Percentiles rank a stretch among this genome's conserved stretches.
Evolutionary conservation across 2,113 vertebrate genomes (phyloP).

Genomic region (Machaerirhynchus nigripectus): DNA sequence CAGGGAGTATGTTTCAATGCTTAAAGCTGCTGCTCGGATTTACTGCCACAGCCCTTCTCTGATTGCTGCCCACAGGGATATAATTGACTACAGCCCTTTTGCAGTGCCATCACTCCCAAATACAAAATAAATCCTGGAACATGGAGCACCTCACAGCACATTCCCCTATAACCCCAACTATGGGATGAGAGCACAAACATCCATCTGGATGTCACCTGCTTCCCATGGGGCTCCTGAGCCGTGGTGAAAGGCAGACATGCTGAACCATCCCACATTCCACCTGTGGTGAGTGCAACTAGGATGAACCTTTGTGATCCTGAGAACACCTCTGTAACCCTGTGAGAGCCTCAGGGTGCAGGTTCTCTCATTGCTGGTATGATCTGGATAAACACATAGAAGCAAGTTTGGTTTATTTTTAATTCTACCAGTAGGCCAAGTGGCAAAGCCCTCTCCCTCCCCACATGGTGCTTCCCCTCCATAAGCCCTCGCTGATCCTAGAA

Average conservation of each 20-base stretch:
- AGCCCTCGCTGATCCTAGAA: background rate
- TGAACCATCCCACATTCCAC: background rate
- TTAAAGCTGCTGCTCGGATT: background rate
- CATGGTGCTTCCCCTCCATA: background rate
- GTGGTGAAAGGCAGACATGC: fast-evolving
- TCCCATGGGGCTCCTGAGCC: fast-evolving
- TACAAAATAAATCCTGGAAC: slow-evolving; percentile 6
- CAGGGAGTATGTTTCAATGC: background rate
- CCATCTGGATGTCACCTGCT: background rate
- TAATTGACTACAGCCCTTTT: background rate
- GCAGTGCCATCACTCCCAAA: background rate
- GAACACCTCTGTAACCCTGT: background rate
- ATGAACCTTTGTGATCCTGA: background rate
- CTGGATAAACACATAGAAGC: background rate
- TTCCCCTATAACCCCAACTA: background rate
- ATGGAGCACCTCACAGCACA: background rate
- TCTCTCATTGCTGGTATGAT: background rate
- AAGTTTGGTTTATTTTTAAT: background rate
- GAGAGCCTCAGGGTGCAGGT: background rate
- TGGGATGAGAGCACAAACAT: background rate
- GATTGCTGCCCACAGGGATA: background rate
- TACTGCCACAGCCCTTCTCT: background rate
- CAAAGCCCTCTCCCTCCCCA: background rate
- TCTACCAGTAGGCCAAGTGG: background rate
- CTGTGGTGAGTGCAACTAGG: background rate